Evolutionary conservation across 64 coral and sea anemone species (phyloP).

Genomic region (Montipora sp.): DNA sequence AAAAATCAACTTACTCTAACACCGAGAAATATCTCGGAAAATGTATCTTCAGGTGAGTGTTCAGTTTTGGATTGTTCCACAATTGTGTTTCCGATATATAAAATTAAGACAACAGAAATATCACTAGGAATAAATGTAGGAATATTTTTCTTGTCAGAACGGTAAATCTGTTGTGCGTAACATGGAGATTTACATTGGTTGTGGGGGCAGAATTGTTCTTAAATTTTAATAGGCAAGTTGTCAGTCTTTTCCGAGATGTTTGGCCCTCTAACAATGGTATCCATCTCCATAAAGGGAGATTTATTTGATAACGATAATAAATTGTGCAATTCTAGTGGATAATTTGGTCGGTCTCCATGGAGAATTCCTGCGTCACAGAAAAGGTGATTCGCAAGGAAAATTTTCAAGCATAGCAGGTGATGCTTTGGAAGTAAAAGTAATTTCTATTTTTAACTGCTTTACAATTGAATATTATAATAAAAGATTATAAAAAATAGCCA

Average conservation of each 20-base stretch:
- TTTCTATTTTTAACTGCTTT: constrained; percentile 23
- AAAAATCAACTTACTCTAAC: no score
- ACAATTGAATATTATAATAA: background rate
- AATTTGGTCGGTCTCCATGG: background rate
- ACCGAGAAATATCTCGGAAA: constrained; percentile 17
- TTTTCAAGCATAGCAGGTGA: constrained; percentile 7
- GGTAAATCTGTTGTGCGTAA: background rate
- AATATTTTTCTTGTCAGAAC: background rate
- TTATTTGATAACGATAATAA: constrained; percentile 53
- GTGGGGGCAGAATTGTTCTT: constrained; percentile 34
- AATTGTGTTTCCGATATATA: no score
- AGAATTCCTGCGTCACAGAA: constrained; percentile 18
- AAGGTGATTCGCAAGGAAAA: constrained; percentile 32
- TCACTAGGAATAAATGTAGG: no score
- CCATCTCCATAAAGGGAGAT: constrained; percentile 15
- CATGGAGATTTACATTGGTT: constrained; percentile 26
- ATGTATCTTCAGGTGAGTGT: background rate
- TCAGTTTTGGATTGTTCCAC: background rate
- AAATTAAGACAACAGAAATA: no score
- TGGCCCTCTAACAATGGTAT: constrained; percentile 40
- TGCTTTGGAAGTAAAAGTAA: background rate
- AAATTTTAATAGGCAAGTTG: constrained; percentile 40
- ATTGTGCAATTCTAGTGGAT: constrained; percentile 19
- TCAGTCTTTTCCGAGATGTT: constrained; percentile 28
- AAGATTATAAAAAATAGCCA: background rate